A percentile compares a stretch with the other conserved stretches of the same genome.
These are phyloP conservation scores for Colostygia pectinataria DNA, from an alignment of 2,888 invertebrate species.

Conservation along the genomic window DNA sequence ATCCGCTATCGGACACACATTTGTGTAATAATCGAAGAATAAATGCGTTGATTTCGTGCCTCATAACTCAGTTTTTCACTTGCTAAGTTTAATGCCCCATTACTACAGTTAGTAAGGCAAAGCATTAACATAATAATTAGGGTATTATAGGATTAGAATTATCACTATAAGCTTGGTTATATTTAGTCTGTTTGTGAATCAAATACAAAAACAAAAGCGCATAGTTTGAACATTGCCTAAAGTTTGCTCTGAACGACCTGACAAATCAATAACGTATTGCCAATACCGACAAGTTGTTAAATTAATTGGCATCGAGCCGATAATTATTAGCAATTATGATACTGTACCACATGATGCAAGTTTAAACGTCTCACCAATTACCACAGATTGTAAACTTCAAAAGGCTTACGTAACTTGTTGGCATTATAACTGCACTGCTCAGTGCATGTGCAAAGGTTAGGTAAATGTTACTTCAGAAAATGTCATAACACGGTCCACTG, in stretches of 20 bases:
- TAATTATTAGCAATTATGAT: constrained; percentile 16
- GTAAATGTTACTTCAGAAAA: constrained; percentile 23
- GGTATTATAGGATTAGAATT: no score
- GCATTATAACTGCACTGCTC: constrained; percentile 11
- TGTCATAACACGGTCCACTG: constrained; percentile 6
- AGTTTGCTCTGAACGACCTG: background rate
- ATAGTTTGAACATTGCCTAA: background rate
- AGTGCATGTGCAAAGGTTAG: constrained; percentile 24
- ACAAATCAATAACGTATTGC: constrained; percentile 4
- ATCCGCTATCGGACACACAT: no score
- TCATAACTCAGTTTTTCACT: no score
- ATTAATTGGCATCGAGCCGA: constrained; percentile 1
- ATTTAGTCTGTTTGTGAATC: no score
- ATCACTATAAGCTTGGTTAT: no score
- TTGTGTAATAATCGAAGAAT: no score
- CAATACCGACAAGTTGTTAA: constrained; percentile 2
- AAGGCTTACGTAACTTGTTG: constrained; percentile 15
- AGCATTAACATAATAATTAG: no score
- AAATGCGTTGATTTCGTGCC: no score
- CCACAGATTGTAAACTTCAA: constrained; percentile 11
- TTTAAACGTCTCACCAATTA: constrained; percentile 10
- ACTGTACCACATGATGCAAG: constrained; percentile 7
- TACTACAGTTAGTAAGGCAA: no score
- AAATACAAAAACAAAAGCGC: no score
- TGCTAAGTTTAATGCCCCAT: no score